Evolutionary conservation across 2,113 vertebrate species (phyloP), one percentile per base, ranked within the genome.

Genomic region (Platichthys flesus): DNA sequence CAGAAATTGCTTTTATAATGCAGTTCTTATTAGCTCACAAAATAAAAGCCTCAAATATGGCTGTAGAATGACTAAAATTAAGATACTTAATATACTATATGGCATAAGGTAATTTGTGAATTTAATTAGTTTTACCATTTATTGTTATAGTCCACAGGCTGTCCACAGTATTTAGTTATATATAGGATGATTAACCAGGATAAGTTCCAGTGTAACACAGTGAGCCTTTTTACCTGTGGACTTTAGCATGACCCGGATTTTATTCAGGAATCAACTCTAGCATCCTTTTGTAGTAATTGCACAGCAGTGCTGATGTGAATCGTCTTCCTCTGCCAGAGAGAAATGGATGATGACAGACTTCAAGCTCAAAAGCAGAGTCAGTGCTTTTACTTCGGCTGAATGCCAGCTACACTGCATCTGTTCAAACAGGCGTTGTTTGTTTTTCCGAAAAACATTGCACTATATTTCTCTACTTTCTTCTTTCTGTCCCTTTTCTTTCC

Each of bases 301-400:
- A 52, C 23, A 9, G 51, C 67, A 60, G 62, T 9, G 1, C 55
- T 60, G 63, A 74, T 76, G 72, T 84, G 71, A 79, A 56, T 72
- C 71, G 64, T 78, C 71, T 71, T 78, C 67, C 45, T 85, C 76
- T 68, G 62, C 69, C 45, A 2, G 74, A 73, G 45, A 76, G 37
- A 76, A 62, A 57, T 78, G 57, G 45, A 78, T 67, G 37, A 60
- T 76, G 63, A 77, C 78, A 72, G 62, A 60, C n/a, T 28, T 68
- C 31, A 9, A 85, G 68, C 83, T 87, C 56, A 79, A 78, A 78
- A 78, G 76, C 58, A 59, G 63, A 77, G 47, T 75, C 28, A 13
- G 23, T 62, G 71, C 74, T 78, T 76, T 63, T 68, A 26, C 62
- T 73, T 64, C 61, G 56, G 57, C 62, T 62, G 62, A 76, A 63